phyloP scores from a whole-genome alignment of 1,140 invertebrate species.

The Meloidogyne floridensis region DNA sequence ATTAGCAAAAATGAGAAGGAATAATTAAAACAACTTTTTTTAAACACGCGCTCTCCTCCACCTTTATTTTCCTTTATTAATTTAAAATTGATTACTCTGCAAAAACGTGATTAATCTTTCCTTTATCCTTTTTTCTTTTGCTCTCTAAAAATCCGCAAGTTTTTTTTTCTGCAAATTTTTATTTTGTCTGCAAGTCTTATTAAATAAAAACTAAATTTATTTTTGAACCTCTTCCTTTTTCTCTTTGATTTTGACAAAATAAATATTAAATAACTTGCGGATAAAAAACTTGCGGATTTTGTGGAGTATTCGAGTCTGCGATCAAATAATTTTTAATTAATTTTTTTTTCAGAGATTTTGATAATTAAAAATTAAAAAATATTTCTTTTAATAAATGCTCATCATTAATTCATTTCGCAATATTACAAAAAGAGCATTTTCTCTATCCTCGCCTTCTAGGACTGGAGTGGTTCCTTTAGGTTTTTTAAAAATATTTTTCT shows the following conservation, averaged over 20 bases:
- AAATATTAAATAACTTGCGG: not conserved
- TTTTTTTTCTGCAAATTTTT: too few relatives aligned
- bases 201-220: too few relatives aligned
- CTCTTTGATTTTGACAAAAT: not conserved
- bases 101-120: not conserved
- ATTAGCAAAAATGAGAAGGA: not conserved
- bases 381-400: not conserved
- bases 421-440: conserved; percentile 11
- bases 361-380: too few relatives aligned
- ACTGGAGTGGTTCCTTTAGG: conserved; percentile 13
- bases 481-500: not conserved
- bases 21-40: not conserved
- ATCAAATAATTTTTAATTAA: too few relatives aligned
- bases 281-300: too few relatives aligned
- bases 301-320: too few relatives aligned
- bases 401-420: conserved; percentile 11
- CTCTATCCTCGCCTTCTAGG: not conserved
- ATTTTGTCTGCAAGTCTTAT: too few relatives aligned
- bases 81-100: not conserved
- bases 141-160: too few relatives aligned
- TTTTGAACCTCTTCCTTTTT: too few relatives aligned
- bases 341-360: too few relatives aligned
- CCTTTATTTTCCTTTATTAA: not conserved
- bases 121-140: not conserved
- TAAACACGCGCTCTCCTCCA: not conserved